Conservation (phyloP, 2,113 vertebrate genomes). For the Progne subis region DNA sequence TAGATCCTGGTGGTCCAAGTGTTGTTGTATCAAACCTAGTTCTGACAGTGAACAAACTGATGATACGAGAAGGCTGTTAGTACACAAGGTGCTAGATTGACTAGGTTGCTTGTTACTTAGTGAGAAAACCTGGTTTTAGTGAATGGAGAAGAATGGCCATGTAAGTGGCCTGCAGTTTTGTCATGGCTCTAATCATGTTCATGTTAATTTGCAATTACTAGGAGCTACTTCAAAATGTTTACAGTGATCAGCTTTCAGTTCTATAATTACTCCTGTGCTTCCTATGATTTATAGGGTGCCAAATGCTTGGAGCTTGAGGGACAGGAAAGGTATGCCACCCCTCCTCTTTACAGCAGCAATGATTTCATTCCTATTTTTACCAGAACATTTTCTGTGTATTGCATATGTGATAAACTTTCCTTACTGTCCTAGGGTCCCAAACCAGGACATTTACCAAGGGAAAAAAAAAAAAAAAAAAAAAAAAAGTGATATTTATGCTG, state of each 20-base stretch:
- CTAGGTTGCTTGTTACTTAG: not conserved
- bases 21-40: not conserved
- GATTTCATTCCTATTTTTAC: slow-evolving; percentile 50
- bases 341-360: not conserved
- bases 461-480: not conserved
- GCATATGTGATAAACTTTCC: not conserved
- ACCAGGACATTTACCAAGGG: not conserved
- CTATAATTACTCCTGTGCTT: slow-evolving; percentile 46
- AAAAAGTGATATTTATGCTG: not conserved
- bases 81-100: not conserved
- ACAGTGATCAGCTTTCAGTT: slow-evolving; percentile 26
- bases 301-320: slow-evolving; percentile 9
- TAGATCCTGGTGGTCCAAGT: not conserved
- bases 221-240: slow-evolving; percentile 12
- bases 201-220: not conserved
- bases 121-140: not conserved
- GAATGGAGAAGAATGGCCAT: not conserved
- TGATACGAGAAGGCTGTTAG: not conserved
- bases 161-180: not conserved
- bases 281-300: slow-evolving; percentile 55
- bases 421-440: not conserved
- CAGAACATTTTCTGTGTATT: not conserved
- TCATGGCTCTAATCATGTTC: not conserved
- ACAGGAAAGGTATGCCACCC: not conserved
- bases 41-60: not conserved